phyloP scores from a whole-genome alignment of 2,888 invertebrate species.

The Clistopyga incitator region DNA sequence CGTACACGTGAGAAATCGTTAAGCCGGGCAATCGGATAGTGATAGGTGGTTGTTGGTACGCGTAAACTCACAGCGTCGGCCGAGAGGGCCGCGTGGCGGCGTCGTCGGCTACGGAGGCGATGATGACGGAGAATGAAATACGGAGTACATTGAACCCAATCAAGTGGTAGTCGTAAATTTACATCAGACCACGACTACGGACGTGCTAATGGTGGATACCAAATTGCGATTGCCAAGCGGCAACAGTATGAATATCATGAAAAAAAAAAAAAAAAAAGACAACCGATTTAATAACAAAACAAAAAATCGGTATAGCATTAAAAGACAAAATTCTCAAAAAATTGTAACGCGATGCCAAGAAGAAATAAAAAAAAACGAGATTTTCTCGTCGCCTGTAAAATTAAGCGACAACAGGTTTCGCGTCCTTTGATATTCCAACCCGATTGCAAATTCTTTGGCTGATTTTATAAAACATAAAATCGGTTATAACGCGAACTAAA shows the following conservation, averaged over 20 bases:
- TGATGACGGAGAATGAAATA: conserved; percentile 77
- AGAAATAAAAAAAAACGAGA: not conserved
- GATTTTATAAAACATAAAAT: conserved; percentile 40
- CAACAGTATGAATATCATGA: conserved; percentile 11
- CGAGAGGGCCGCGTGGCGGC: conserved; percentile 3
- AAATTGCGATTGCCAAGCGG: conserved; percentile 75
- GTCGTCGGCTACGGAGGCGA: conserved; percentile 35
- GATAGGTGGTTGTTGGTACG: conserved; percentile 27
- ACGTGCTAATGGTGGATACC: conserved; percentile 80
- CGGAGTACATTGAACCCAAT: conserved; percentile 83
- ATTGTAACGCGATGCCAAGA: not conserved
- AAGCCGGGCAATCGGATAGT: not conserved
- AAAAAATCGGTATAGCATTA: not conserved
- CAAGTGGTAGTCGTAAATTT: conserved; percentile 84
- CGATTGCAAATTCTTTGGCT: conserved; percentile 19
- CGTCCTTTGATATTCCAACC: conserved; percentile 6
- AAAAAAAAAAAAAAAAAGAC: conserved; percentile 18
- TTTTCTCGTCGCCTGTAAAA: conserved; percentile 4
- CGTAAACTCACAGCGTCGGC: conserved; percentile 21
- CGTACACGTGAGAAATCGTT: conserved; percentile 34
- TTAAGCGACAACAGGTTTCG: conserved; percentile 26
- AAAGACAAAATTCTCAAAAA: conserved; percentile 1
- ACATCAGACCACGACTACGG: conserved; percentile 80
- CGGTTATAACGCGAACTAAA: conserved; percentile 26
- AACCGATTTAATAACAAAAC: not conserved